phyloP scores from a whole-genome alignment of 2,113 vertebrate genomes.

The Melanerpes aurifrons region DNA sequence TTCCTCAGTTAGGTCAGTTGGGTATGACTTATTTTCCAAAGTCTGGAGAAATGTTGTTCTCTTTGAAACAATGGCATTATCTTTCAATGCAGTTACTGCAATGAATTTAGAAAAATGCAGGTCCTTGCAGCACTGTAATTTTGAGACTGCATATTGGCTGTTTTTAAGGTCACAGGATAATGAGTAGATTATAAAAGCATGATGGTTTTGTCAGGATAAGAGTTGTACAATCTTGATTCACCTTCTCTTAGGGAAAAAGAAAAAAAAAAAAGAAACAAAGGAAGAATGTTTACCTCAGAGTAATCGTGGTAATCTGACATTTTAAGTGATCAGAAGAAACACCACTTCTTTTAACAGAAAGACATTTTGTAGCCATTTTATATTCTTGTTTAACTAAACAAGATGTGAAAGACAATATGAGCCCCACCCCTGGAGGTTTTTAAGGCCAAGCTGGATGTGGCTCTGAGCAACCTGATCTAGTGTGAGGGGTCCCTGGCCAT shows the following conservation, averaged over 20 bases:
- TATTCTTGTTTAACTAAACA: not conserved
- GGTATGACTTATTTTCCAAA: not conserved
- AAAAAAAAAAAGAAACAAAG: too few relatives aligned
- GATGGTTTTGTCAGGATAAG: not conserved
- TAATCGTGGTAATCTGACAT: not conserved
- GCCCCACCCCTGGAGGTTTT: too few relatives aligned
- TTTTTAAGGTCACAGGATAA: not conserved
- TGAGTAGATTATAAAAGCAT: not conserved
- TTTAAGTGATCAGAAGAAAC: not conserved
- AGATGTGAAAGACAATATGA: not conserved
- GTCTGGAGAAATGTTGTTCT: not conserved
- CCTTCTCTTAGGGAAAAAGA: not conserved
- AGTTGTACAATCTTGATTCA: not conserved
- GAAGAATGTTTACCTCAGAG: not conserved
- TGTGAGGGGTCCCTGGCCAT: too few relatives aligned
- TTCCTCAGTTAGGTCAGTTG: not conserved
- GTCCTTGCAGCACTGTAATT: not conserved
- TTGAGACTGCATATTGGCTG: not conserved
- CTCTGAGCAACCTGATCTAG: too few relatives aligned
- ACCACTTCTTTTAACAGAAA: not conserved
- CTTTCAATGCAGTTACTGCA: not conserved
- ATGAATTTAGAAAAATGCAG: not conserved
- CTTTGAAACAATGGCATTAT: not conserved
- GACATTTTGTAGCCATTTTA: not conserved
- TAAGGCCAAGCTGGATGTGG: too few relatives aligned